Evolutionary conservation across 2,797 vertebrate genomes (phyloP), one percentile per base, ranked within the genome.

Genomic region (Falco peregrinus): DNA sequence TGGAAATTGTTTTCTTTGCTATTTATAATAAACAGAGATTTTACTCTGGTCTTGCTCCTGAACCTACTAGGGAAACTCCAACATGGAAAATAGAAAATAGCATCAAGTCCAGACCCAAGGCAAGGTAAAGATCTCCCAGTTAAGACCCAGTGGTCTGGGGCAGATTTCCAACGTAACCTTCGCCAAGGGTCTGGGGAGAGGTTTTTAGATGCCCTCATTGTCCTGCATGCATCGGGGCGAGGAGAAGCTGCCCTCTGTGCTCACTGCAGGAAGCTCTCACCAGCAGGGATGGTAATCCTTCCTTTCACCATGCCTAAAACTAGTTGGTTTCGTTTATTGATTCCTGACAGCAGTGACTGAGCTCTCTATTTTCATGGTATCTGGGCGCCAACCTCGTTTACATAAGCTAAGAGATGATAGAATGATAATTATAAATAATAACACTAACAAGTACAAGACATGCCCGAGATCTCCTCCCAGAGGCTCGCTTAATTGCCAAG

Each of bases 401-500:
- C 64, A 69, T 68, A 71, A 87, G 26, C 54, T 45, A 31, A 31
- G 76, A 68, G 94, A 82, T 82, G 87, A 87, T 85, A 31, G 50
- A 48, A 64, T 57, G n/a, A 10, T 93, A 93, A 96, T 96, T 82
- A 71, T 16, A 51, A 88, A 76, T 84, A 87, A 96, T 93, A 73
- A 22, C 57, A 14, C 54, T 78, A 74, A 89, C 90, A 68, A 85
- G 92, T 68, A 78, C 82, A 59, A 68, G 90, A 74, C 82, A 39
- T 93, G 95, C 92, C 92, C 8, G 0, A 18, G 59, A 65, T 91
- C 95, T 79, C 95, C 95, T 94, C 92, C 88, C 94, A 87, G 79
- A 64, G 75, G 89, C n/a, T 95, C 57, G 43, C 57, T 74, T 74
- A 31, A 53, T 70, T 84, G 70, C 91, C 57, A 43, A 4, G 67